Evolutionary conservation across 2,113 vertebrate species (phyloP).

Genomic region (Onychostoma macrolepis): DNA sequence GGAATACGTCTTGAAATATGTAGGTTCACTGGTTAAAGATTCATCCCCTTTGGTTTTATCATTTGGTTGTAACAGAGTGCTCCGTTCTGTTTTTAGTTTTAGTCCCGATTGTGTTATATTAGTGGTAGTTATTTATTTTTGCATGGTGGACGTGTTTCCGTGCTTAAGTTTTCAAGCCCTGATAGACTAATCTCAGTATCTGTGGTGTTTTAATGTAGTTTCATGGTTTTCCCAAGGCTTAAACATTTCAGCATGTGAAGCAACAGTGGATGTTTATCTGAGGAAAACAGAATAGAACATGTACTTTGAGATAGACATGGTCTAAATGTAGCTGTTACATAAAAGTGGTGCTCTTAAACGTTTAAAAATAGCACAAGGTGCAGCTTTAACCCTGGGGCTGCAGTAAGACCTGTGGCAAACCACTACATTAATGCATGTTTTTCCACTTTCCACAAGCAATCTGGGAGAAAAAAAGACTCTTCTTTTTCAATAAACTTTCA

Average conservation of each 20-base stretch:
- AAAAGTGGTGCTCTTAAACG: slow-evolving; percentile 10
- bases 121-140: not conserved
- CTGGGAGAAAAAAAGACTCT: not conserved
- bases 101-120: not conserved
- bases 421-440: not conserved
- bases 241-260: slow-evolving; percentile 3
- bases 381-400: slow-evolving; percentile 22
- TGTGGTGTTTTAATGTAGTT: not conserved
- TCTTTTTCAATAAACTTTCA: slow-evolving; percentile 2
- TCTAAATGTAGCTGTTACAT: slow-evolving; percentile 10
- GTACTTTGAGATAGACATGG: not conserved
- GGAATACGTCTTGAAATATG: slow-evolving; percentile 30
- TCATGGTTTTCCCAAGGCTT: slow-evolving; percentile 18
- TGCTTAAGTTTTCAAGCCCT: not conserved
- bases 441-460: not conserved
- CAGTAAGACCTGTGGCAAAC: slow-evolving; percentile 14
- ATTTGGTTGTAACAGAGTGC: not conserved
- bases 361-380: slow-evolving; percentile 31
- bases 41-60: slow-evolving; percentile 7
- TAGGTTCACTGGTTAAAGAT: slow-evolving; percentile 24
- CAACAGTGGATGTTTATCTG: slow-evolving; percentile 15
- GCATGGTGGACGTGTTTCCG: not conserved
- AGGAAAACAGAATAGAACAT: slow-evolving; percentile 11
- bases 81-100: slow-evolving; percentile 2
- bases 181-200: not conserved